Evolutionary conservation across 1,140 invertebrate genomes (phyloP).

Genomic region (Diabrotica undecimpunctata): DNA sequence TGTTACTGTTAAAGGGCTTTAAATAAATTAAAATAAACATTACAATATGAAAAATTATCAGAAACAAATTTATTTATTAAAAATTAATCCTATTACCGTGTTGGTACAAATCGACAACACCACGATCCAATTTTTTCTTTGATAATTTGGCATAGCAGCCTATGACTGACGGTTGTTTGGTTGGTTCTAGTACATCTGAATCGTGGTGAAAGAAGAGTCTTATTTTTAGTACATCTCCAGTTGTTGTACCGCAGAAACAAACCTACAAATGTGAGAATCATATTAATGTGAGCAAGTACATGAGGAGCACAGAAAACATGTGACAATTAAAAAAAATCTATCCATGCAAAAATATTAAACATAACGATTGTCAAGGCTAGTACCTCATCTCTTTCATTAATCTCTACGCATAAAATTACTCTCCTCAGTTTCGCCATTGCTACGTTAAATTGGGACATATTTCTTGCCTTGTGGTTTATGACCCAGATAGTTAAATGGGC

Average conservation of each 20-base stretch:
- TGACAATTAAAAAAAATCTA: neutral
- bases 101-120: conserved; percentile 50
- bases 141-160: conserved; percentile 66
- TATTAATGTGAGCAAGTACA: neutral
- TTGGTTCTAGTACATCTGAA: conserved; percentile 49
- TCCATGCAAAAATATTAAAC: too few species aligned
- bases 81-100: conserved; percentile 30
- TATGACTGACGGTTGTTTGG: conserved; percentile 58
- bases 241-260: conserved; percentile 81
- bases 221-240: conserved; percentile 64
- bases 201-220: conserved; percentile 64
- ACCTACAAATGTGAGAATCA: conserved; percentile 36
- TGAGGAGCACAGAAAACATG: neutral
- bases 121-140: conserved; percentile 45
- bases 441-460: conserved; percentile 67
- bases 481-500: conserved; percentile 68
- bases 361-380: too few species aligned
- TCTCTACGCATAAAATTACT: conserved; percentile 59
- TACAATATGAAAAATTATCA: neutral
- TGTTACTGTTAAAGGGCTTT: too few species aligned
- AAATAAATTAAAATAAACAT: too few species aligned
- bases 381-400: conserved; percentile 61
- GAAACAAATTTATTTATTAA: neutral
- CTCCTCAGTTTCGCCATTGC: conserved; percentile 66
- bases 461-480: conserved; percentile 65